Base-by-base conservation (phyloP, 2,113 vertebrate species). In the Scomber japonicus region DNA sequence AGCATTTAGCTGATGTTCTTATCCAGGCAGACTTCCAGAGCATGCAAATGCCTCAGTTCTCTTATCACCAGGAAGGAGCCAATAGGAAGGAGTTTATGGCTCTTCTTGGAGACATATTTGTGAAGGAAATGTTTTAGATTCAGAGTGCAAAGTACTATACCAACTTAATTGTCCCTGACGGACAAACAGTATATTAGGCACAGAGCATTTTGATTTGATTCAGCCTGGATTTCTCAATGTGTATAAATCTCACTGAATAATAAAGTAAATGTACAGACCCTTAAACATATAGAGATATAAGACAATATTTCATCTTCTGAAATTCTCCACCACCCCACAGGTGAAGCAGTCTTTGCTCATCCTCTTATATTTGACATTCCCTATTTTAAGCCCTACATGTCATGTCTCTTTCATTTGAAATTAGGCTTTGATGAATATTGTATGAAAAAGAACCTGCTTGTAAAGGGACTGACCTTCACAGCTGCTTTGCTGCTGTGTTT, bases 391-490 rank as follows among this genome's bases (percentile, higher is more conserved):
- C 85, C 71, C 70, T 61, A 79, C 63, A 67, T 85, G 80, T 85
- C 86, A 86, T 88, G 75, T 88, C 81, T 90, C 81, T 90, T 94
- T 94, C 73, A 89, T 91, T 89, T 89, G 65, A 90, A 92, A 92
- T 91, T 91, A 90, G 80, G 78, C 88, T 88, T 92, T 92, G 92
- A 93, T 94, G 89, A 91, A 93, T 93, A 92, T 92, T 94, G 74
- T 85, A 93, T 94, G 93, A 92, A 90, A 88, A 89, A 62, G 78
- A 88, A 89, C 82, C 85, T 82, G 80, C 76, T 67, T n/a, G 73
- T 76, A 84, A 79, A 85, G 85, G 86, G 71, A 75, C 80, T 90
- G 90, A 90, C 92, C 92, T 93, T 94, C 91, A 88, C 81, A 65
- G 76, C 83, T 78, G 88, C 81, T 91, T 64, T 82, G 79, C 81